These are phyloP conservation scores for Odontamblyopus rebecca DNA, from an alignment of 2,797 vertebrate species.

Conservation along the genomic window DNA sequence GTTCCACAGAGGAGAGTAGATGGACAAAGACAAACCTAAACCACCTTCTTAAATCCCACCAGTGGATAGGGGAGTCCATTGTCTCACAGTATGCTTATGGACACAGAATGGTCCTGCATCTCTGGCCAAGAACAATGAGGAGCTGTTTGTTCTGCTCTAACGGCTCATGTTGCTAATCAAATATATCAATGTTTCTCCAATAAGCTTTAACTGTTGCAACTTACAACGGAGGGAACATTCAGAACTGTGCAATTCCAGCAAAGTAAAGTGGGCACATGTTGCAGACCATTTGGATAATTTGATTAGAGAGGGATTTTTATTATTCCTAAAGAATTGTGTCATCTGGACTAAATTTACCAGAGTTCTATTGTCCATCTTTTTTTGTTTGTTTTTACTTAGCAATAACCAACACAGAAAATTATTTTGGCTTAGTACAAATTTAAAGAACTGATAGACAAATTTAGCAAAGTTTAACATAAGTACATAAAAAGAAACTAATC, in stretches of 20 bases:
- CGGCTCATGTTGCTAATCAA: neutral
- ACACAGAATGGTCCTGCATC: neutral
- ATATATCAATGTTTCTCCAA: neutral
- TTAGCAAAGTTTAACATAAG: neutral
- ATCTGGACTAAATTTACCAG: neutral
- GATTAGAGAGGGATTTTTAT: neutral
- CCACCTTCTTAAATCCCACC: neutral
- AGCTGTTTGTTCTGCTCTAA: neutral
- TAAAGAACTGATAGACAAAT: neutral
- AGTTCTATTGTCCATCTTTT: neutral
- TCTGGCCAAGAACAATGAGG: slow-evolving; percentile 27
- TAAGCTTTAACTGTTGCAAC: neutral
- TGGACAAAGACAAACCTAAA: neutral
- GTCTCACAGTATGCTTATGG: neutral
- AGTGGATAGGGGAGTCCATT: neutral
- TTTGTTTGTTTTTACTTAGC: no score
- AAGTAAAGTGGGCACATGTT: neutral
- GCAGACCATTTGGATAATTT: neutral
- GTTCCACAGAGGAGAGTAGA: neutral
- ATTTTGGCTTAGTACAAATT: neutral
- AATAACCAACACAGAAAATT: neutral
- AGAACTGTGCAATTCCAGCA: neutral
- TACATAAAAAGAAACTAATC: no score
- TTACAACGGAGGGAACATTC: neutral
- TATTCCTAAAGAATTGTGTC: neutral